phyloP scores from a whole-genome alignment of 2,113 vertebrate genomes.

The Dermatemys mawii region DNA sequence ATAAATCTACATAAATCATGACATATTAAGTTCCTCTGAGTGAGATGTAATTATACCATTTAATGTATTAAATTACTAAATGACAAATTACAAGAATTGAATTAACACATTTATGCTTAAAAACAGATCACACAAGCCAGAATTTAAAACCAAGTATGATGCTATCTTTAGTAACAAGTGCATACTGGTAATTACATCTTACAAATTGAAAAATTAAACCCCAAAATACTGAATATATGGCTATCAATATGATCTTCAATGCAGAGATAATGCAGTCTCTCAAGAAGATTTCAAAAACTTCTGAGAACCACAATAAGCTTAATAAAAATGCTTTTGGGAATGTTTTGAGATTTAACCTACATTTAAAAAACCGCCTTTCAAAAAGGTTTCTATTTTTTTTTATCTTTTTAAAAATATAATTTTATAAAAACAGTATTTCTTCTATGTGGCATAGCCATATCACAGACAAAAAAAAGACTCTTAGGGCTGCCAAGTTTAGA shows the following conservation, averaged over 20 bases:
- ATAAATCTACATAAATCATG: neutral
- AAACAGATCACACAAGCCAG: neutral
- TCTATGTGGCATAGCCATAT: constrained; percentile 11
- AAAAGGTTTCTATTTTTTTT: constrained; percentile 8
- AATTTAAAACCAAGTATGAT: neutral
- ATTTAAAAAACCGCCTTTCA: constrained; percentile 20
- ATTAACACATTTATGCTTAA: neutral
- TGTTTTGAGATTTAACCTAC: constrained; percentile 19
- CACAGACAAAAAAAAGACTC: constrained; percentile 38
- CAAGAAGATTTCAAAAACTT: neutral
- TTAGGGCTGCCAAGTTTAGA: constrained; percentile 51
- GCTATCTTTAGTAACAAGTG: neutral
- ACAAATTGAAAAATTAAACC: neutral
- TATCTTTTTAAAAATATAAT: constrained; percentile 27
- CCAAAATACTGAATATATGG: neutral
- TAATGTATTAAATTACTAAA: neutral
- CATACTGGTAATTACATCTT: neutral
- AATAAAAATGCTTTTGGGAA: no score
- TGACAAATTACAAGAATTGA: neutral
- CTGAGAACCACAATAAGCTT: constrained; percentile 24
- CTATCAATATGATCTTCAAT: neutral
- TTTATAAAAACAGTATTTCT: constrained; percentile 50
- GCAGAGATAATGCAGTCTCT: neutral
- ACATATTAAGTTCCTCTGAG: neutral
- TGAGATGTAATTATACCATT: neutral